Evolutionary conservation across 92 coral and sea anemone genomes (phyloP).

Genomic region (Pocillopora grandis): DNA sequence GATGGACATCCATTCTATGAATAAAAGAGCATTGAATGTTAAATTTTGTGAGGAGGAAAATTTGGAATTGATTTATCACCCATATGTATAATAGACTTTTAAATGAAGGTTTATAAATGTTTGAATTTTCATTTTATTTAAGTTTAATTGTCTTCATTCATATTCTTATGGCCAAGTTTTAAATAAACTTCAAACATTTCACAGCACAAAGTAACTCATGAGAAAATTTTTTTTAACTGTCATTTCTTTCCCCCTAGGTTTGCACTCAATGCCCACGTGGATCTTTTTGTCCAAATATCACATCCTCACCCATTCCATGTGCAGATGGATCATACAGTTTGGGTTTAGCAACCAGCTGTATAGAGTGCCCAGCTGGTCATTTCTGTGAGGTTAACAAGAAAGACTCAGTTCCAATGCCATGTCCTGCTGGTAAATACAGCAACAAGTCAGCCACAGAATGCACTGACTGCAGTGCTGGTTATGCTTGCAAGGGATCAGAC

Average conservation of each 20-base stretch:
- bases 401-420: conserved; percentile 68
- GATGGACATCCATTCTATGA: no score
- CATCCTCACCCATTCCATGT: conserved; percentile 70
- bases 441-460: conserved; percentile 78
- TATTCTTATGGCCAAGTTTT: no score
- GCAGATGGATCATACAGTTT: conserved; percentile 76
- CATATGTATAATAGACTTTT: no score
- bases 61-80: no score
- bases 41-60: no score
- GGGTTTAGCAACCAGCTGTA: conserved; percentile 78
- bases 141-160: not conserved
- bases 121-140: no score
- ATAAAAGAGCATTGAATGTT: no score
- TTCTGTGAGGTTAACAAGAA: conserved; percentile 51
- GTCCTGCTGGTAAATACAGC: conserved; percentile 87
- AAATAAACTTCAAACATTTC: no score
- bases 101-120: no score
- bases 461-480: conserved; percentile 73
- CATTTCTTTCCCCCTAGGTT: conserved; percentile 40
- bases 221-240: not conserved
- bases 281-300: conserved; percentile 83
- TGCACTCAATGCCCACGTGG: conserved; percentile 93
- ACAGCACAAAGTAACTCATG: not conserved
- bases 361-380: conserved; percentile 91
- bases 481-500: conserved; percentile 78